Base-by-base conservation (phyloP, 2,113 vertebrate genomes). In the Promerops cafer region DNA sequence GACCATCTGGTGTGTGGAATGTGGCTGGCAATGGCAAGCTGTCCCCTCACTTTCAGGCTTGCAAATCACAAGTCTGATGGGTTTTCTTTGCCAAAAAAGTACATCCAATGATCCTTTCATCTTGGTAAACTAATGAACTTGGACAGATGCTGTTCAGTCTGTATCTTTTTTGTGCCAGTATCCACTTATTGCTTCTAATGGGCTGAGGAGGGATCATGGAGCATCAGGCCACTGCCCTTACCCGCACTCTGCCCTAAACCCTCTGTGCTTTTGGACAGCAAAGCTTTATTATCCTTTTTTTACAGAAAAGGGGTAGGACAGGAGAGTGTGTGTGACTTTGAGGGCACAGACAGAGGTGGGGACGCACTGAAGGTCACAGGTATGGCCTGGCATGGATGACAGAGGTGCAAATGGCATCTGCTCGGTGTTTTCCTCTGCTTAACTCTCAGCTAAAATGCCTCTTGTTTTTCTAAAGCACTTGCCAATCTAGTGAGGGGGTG, bases 91-190 rank as follows among this genome's bases (percentile, higher is more conserved):
- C 95, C 95, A 93, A 64, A 95, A 86, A 68, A 83, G 64, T 78
- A 5, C 71, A 79, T 89, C 80, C 71, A 75, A 24, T 94, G 92
- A 95, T 80, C 83, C 1, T 53, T 81, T 96, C 37, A 78, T 94
- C 92, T 95, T 90, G 52, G 80, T 96, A 87, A 95, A 84, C 63
- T 83, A 96, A 96, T 95, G 83, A 87, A 95, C 87, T 95, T 66
- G 56, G 87, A 66, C 91, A 93, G 96, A 88, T 77, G 90, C 88
- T 95, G 76, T 84, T 86, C 68, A 57, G 54, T 66, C 10, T 7
- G 64, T 42, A 5, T 20, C 60, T 82, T 28, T 35, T 86, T 31
- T 53, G 60, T 90, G 82, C 91, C 85, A 86, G 83, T 68, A 83
- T 80, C 84, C 77, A 52, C 80, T 95, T 47, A 50, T 20, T 64